Conservation (phyloP, 53 echinoderm and acorn worm genomes). For the Temnopleurus reevesii region DNA sequence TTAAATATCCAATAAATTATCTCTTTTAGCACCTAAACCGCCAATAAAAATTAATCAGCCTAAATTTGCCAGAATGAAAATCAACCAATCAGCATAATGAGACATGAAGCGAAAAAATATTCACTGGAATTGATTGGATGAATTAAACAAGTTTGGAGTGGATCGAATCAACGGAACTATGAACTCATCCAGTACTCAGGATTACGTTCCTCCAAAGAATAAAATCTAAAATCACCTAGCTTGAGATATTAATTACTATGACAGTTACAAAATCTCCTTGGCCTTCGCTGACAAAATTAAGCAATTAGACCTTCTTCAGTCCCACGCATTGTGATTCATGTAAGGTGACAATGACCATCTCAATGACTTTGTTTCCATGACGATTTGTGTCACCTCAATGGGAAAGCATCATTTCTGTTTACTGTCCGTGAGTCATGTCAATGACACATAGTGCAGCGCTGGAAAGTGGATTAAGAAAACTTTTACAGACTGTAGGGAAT, state of each 20-base stretch:
- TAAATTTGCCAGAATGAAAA: too few relatives aligned
- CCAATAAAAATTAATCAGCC: too few relatives aligned
- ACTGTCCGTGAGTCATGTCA: background rate
- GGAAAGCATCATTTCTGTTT: background rate
- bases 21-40: too few relatives aligned
- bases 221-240: too few relatives aligned
- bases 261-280: background rate
- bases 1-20: too few relatives aligned
- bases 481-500: background rate
- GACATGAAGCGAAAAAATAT: too few relatives aligned
- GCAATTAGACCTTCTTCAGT: background rate
- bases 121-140: too few relatives aligned
- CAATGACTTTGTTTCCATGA: background rate
- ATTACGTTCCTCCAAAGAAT: too few relatives aligned
- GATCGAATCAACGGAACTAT: too few relatives aligned
- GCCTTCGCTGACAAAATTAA: background rate
- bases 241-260: background rate
- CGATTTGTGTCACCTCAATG: background rate
- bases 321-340: constrained; percentile 4
- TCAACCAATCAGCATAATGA: too few relatives aligned
- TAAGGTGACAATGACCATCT: background rate
- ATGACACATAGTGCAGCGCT: background rate
- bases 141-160: too few relatives aligned
- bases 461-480: background rate
- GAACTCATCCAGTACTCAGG: too few relatives aligned